Evolutionary conservation across 1,140 invertebrate species (phyloP).

Genomic region (Drosophila setifemur): DNA sequence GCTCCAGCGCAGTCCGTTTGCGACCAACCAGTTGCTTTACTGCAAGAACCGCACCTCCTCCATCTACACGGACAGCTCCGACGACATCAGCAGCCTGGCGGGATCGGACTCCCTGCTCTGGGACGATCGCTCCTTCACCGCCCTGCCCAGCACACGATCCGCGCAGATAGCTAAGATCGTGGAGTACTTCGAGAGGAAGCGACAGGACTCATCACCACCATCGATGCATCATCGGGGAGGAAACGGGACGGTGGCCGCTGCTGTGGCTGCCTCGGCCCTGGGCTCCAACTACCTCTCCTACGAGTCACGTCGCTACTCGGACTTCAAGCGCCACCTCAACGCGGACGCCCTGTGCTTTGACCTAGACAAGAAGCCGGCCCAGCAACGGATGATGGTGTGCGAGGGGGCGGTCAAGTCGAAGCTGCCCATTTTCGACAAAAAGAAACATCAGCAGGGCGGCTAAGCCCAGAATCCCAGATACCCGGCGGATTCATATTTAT

Average conservation of each 20-base stretch:
- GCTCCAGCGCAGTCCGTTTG: slow-evolving; percentile 78
- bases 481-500: slow-evolving; percentile 7
- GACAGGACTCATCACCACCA: slow-evolving; percentile 79
- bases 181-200: slow-evolving; percentile 93
- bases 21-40: slow-evolving; percentile 83
- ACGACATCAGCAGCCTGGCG: slow-evolving; percentile 91
- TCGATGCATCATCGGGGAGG: slow-evolving; percentile 67
- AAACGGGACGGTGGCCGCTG: slow-evolving; percentile 63
- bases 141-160: slow-evolving; percentile 83
- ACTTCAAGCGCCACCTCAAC: slow-evolving; percentile 72
- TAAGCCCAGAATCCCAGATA: slow-evolving; percentile 16
- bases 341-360: slow-evolving; percentile 78
- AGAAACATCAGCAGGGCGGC: slow-evolving; percentile 82
- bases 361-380: slow-evolving; percentile 80
- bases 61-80: slow-evolving; percentile 93
- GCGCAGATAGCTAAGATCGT: slow-evolving; percentile 93
- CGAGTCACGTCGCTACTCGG: slow-evolving; percentile 72
- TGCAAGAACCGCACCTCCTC: slow-evolving; percentile 90
- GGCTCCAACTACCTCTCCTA: slow-evolving; percentile 69
- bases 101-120: slow-evolving; percentile 88
- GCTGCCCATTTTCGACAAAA: slow-evolving; percentile 92
- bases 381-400: slow-evolving; percentile 88
- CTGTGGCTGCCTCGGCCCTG: slow-evolving; percentile 67
- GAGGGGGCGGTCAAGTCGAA: slow-evolving; percentile 93
- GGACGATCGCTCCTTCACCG: slow-evolving; percentile 86